Conservation (phyloP, 2,888 invertebrate species). For the Erebia epiphron region DNA sequence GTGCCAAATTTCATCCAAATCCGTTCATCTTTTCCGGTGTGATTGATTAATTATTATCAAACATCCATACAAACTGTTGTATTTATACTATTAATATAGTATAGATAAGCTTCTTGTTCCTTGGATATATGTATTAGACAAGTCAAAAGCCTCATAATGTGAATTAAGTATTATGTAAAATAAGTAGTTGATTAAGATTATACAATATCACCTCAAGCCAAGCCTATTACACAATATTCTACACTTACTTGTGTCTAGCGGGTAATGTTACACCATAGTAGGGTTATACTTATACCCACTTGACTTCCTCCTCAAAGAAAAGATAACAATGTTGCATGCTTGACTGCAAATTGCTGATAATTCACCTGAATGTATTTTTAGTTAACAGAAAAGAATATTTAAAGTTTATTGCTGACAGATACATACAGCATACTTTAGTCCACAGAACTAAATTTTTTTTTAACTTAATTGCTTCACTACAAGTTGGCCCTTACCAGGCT, state of each 20-base stretch:
- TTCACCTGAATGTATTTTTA: slow-evolving; percentile 1
- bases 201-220: slow-evolving; percentile 12
- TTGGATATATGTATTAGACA: not conserved
- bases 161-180: slow-evolving; percentile 14
- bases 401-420: not conserved
- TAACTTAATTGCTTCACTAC: too few species aligned
- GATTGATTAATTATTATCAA: too few species aligned
- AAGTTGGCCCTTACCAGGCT: too few species aligned
- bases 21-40: too few species aligned
- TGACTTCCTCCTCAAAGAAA: slow-evolving; percentile 6
- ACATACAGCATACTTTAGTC: not conserved
- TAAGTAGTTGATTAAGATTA: slow-evolving; percentile 12
- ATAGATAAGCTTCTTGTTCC: too few species aligned
- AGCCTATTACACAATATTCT: slow-evolving; percentile 12
- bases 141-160: not conserved
- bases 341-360: slow-evolving; percentile 3
- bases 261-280: not conserved
- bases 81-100: too few species aligned
- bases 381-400: not conserved
- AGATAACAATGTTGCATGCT: slow-evolving; percentile 4
- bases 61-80: too few species aligned
- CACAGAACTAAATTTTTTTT: too few species aligned
- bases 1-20: too few species aligned
- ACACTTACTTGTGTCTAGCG: not conserved
- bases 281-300: slow-evolving; percentile 5